Percentiles rank a stretch among this genome's conserved stretches.
phyloP scores from a whole-genome alignment of 2,113 vertebrate genomes.

The Pseudopodoces humilis region DNA sequence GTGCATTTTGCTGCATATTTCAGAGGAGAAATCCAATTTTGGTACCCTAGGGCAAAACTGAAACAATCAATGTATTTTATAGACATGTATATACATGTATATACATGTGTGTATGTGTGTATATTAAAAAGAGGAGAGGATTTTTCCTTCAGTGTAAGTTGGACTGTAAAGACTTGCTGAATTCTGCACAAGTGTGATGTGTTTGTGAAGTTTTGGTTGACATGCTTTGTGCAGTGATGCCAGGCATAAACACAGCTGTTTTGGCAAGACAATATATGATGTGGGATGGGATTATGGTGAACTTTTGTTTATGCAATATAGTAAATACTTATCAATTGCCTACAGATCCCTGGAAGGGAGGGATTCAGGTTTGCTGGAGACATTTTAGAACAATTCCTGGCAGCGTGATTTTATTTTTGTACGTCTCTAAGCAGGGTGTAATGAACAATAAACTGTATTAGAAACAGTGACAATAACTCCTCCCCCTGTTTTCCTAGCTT shows the following conservation, averaged over 20 bases:
- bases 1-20: not conserved
- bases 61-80: not conserved
- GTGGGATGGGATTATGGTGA: not conserved
- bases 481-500: slow-evolving; percentile 22
- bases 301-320: not conserved
- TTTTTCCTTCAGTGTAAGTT: not conserved
- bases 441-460: slow-evolving; percentile 64
- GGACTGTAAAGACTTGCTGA: not conserved
- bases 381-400: slow-evolving; percentile 40
- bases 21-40: not conserved
- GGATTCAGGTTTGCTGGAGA: not conserved
- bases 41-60: not conserved
- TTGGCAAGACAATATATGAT: not conserved
- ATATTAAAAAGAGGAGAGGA: not conserved
- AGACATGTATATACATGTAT: too few relatives aligned
- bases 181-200: not conserved
- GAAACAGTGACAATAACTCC: slow-evolving; percentile 54
- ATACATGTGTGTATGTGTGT: not conserved
- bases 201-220: not conserved
- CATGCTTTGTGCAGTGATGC: not conserved
- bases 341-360: not conserved
- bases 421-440: slow-evolving; percentile 20
- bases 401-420: not conserved
- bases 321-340: not conserved
- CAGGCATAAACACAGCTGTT: slow-evolving; percentile 56